These are phyloP conservation scores for Harpalus rufipes DNA, from an alignment of 2,888 invertebrate genomes.

Conservation along the genomic window DNA sequence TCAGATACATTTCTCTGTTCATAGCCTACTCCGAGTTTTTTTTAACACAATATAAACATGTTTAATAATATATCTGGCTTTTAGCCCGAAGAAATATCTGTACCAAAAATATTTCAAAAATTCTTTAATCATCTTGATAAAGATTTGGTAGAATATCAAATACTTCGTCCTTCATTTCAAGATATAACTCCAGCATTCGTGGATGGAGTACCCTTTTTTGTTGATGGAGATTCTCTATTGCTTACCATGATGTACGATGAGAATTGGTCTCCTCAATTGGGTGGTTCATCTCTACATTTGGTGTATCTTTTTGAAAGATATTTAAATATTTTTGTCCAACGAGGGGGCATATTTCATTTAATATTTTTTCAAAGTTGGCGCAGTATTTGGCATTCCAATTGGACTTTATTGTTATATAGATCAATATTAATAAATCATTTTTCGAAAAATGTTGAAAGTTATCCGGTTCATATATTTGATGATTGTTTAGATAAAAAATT, in stretches of 20 bases:
- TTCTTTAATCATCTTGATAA: not conserved
- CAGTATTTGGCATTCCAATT: conserved; percentile 49
- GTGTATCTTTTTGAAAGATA: conserved; percentile 55
- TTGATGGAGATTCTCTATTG: conserved; percentile 62
- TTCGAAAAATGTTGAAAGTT: conserved; percentile 32
- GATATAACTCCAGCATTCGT: conserved; percentile 59
- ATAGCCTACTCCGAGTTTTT: too few species aligned
- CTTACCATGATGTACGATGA: conserved; percentile 44
- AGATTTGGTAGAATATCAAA: not conserved
- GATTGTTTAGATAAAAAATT: conserved; percentile 55
- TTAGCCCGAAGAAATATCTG: not conserved
- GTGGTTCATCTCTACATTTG: conserved; percentile 60
- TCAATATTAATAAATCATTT: conserved; percentile 59
- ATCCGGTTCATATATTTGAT: conserved; percentile 54
- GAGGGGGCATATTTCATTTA: conserved; percentile 58
- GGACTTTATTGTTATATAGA: conserved; percentile 49
- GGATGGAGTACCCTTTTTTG: conserved; percentile 61
- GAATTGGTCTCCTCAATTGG: conserved; percentile 52
- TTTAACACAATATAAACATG: too few species aligned
- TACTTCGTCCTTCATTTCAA: conserved; percentile 60
- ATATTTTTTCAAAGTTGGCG: conserved; percentile 59
- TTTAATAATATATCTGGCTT: not conserved
- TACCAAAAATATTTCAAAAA: conserved; percentile 79
- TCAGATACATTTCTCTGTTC: too few species aligned
- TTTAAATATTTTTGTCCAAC: conserved; percentile 61